These are phyloP conservation scores for Pseudochaenichthys georgianus DNA, from an alignment of 2,797 vertebrate species.

Conservation along the genomic window DNA sequence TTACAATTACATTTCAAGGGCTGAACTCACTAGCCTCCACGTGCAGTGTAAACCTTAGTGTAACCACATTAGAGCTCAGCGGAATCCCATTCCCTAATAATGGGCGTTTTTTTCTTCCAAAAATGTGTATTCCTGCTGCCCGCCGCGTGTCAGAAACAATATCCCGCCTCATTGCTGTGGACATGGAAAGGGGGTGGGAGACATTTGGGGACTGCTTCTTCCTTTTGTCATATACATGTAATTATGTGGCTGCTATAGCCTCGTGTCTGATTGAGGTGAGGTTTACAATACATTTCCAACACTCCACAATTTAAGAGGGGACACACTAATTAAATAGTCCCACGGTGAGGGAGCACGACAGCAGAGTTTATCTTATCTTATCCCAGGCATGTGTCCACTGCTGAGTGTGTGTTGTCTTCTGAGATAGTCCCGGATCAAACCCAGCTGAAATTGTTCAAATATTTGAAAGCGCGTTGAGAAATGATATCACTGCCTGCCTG, in stretches of 20 bases:
- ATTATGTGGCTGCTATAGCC: constrained; percentile 46
- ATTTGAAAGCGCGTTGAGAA: constrained; percentile 62
- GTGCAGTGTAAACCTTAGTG: constrained; percentile 86
- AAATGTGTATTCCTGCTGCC: constrained; percentile 74
- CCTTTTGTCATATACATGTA: constrained; percentile 55
- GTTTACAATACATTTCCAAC: constrained; percentile 51
- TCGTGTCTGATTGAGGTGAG: constrained; percentile 69
- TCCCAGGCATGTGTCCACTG: constrained; percentile 55
- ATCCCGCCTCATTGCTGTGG: constrained; percentile 76
- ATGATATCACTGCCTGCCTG: constrained; percentile 43
- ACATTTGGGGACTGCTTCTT: background rate
- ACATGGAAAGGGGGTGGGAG: constrained; percentile 7
- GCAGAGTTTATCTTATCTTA: constrained; percentile 58
- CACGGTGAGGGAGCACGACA: background rate
- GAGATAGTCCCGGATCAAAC: constrained; percentile 50
- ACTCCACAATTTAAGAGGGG: background rate
- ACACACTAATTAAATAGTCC: background rate
- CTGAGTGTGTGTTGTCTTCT: constrained; percentile 55
- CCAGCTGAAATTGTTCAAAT: constrained; percentile 62
- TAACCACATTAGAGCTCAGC: constrained; percentile 82
- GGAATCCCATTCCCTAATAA: constrained; percentile 87
- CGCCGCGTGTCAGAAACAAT: constrained; percentile 83
- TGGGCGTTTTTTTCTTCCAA: constrained; percentile 62
- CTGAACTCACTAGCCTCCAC: constrained; percentile 27
- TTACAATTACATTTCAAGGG: constrained; percentile 48